Base-by-base conservation (phyloP, 2,113 vertebrate species). In the Corydoras maculifer region DNA sequence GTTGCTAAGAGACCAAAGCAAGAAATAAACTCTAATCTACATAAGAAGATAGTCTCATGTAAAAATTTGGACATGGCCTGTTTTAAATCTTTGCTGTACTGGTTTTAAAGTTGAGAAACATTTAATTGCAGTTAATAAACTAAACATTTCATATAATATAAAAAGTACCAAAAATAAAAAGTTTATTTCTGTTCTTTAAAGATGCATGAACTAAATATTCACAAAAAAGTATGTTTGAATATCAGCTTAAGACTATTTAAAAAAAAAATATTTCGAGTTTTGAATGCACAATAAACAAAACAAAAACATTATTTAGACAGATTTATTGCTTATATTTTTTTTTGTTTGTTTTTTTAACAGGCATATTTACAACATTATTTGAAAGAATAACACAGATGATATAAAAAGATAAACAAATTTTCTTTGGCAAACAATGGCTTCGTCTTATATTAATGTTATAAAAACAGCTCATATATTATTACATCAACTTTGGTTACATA, bases 391-490 rank as follows among this genome's bases (percentile, higher is more conserved):
- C 7, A 8, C 35, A 62, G 57, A 69, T 29, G 68, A 43, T 43
- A 43, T 43, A 53, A 70, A 74, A 76, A 74, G 69, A 78, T 74
- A 69, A 68, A 60, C 43, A 77, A 61, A 25, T 73, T 75, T 43
- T 75, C 70, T 75, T 75, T 75, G 68, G 72, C 61, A 79, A 74
- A 68, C 31, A 65, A 66, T 66, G 62, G 29, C 69, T 68, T 49
- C 53, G 57, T 74, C 73, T 81, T 75, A 79, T 72, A 73, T 77
- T 75, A 79, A 78, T 78, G 78, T 78, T 77, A 71, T 82, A 77
- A 79, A 25, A 65, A 79, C 69, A 68, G 72, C 75, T 77, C 65
- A 63, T 78, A 75, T 90, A 88, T 82, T 90, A 89, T 82, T 85
- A 87, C 71, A 77, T 80, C 74, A 82, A 85, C 80, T 86, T 72